Evolutionary conservation across 2,888 invertebrate genomes (phyloP), one percentile per base, ranked within the genome.

Genomic region (Blastobasis adustella): DNA sequence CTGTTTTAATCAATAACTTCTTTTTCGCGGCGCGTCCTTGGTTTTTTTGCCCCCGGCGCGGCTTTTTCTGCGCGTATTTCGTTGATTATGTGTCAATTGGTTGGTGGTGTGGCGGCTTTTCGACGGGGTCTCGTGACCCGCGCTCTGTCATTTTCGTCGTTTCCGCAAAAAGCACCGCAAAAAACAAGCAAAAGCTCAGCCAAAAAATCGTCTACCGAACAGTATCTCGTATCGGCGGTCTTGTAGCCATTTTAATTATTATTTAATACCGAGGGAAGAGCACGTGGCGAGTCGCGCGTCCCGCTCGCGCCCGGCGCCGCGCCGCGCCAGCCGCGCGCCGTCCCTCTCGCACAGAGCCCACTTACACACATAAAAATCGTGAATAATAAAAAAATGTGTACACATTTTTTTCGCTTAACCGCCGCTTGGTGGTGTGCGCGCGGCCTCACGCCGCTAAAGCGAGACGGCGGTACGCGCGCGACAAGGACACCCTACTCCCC

Each of bases 321-420:
- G 56, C 44, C 60, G 70, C 64, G 68, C 66, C 67, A 69, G 71
- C 57, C 62, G 62, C 62, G 58, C 58, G 54, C 63, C 66, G 53
- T 84, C 84, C 60, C 76, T 47, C 67, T 88, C 73, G 63, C 87
- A 69, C 88, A 68, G 65, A 79, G 81, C 87, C 85, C 85, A 88
- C 88, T 88, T 88, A 87, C 88, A 88, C 88, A 88, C 82, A 88
- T 88, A 88, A 88, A 88, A 88, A 87, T 88, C 74, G 82, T 84
- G 87, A 88, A 87, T 88, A 87, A 88, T 87, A 88, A 88, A 88
- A 85, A 88, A 88, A 88, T 88, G 88, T 88, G 82, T 87, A 85
- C 86, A 87, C 87, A 88, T 88, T 88, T 88, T 88, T 88, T 88
- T 88, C 88, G 84, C 84, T 85, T 79, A 85, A 84, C 86, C 87